Evolutionary conservation across 1,140 invertebrate species (phyloP).

Genomic region (Pseudobourletiella spinata): DNA sequence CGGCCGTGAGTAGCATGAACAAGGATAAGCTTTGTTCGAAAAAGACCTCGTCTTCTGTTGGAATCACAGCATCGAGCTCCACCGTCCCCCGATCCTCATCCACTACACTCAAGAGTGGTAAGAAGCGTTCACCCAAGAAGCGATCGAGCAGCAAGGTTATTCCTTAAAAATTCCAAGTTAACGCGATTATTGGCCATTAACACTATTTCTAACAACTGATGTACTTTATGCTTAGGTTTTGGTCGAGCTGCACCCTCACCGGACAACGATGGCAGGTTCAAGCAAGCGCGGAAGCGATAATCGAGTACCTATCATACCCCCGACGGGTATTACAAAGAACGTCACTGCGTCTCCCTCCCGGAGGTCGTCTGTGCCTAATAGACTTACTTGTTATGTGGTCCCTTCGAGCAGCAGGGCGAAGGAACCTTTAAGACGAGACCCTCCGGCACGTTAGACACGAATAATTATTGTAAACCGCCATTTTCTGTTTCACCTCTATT

Average conservation of each 20-base stretch:
- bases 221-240: neutral
- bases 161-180: neutral
- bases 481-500: no score
- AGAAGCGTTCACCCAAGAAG: neutral
- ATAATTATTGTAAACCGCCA: no score
- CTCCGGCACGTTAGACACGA: neutral
- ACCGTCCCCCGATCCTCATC: neutral
- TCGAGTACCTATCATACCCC: neutral
- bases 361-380: conserved; percentile 3
- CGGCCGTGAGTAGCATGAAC: neutral
- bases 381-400: conserved; percentile 1
- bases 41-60: neutral
- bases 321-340: neutral
- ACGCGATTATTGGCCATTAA: neutral
- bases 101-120: neutral
- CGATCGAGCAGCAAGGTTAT: neutral
- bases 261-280: neutral
- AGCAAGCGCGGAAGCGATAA: neutral
- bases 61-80: neutral
- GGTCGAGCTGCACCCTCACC: neutral
- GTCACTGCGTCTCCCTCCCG: neutral
- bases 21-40: neutral
- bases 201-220: neutral
- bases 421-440: neutral
- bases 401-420: neutral